phyloP scores from a whole-genome alignment of 1,140 invertebrate genomes.

The Neodiprion lecontei region DNA sequence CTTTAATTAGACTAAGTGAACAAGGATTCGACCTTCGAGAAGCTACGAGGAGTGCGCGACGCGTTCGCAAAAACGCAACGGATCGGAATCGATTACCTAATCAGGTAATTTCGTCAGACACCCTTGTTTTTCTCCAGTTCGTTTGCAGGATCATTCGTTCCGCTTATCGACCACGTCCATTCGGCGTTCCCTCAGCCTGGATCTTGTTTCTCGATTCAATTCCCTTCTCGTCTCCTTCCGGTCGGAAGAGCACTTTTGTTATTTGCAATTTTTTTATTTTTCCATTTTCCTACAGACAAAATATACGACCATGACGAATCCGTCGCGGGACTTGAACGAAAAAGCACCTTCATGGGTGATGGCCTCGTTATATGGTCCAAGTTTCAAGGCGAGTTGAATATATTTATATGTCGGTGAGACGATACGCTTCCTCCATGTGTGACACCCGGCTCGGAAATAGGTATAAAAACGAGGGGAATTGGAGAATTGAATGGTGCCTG shows the following conservation, averaged over 20 bases:
- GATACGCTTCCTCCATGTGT: no score
- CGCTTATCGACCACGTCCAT: not conserved
- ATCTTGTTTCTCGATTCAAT: not conserved
- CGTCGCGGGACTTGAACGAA: not conserved
- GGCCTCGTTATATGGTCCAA: not conserved
- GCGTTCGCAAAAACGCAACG: no score
- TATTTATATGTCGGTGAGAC: no score
- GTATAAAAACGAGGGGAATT: no score
- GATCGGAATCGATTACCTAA: no score
- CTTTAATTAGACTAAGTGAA: no score
- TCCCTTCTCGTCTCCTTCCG: not conserved
- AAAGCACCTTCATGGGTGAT: not conserved
- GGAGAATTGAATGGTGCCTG: no score
- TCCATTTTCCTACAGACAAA: not conserved
- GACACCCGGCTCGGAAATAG: no score
- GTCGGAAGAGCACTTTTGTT: not conserved
- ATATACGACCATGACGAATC: not conserved
- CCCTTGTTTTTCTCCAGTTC: not conserved
- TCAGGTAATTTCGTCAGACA: no score
- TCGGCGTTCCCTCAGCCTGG: not conserved
- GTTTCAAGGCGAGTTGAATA: no score
- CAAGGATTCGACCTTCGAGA: no score
- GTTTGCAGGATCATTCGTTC: not conserved
- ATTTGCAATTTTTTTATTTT: not conserved
- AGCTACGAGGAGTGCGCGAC: no score